phyloP scores from a whole-genome alignment of 2,797 vertebrate genomes.

The Rallus crepitans region DNA sequence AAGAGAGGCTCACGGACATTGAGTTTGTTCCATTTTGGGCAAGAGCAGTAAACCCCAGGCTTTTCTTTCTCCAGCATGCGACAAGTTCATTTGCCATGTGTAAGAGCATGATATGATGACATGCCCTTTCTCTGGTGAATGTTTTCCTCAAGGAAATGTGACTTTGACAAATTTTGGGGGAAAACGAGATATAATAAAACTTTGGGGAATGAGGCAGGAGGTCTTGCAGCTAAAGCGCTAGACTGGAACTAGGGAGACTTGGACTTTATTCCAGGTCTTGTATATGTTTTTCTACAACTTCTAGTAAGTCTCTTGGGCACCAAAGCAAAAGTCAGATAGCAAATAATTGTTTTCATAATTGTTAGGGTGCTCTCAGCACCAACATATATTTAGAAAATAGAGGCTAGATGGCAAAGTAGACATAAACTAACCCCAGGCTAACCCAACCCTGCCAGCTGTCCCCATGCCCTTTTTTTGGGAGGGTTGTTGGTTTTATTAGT shows the following conservation, averaged over 20 bases:
- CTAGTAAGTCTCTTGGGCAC: not conserved
- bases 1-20: slow-evolving; percentile 1
- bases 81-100: slow-evolving; percentile 35
- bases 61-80: not conserved
- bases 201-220: not conserved
- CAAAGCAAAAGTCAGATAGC: not conserved
- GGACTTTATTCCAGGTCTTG: not conserved
- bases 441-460: not conserved
- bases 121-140: not conserved
- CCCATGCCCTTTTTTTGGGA: not conserved
- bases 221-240: not conserved
- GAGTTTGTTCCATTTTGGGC: slow-evolving; percentile 4
- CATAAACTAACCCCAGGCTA: not conserved
- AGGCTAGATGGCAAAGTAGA: not conserved
- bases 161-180: not conserved
- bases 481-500: not conserved
- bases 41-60: not conserved
- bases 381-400: not conserved
- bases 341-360: not conserved
- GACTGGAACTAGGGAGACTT: not conserved
- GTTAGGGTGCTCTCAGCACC: not conserved
- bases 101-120: not conserved
- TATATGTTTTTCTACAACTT: not conserved
- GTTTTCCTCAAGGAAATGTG: not conserved
- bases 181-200: not conserved